phyloP scores from a whole-genome alignment of 2,113 vertebrate genomes.

The Edolisoma coerulescens region DNA sequence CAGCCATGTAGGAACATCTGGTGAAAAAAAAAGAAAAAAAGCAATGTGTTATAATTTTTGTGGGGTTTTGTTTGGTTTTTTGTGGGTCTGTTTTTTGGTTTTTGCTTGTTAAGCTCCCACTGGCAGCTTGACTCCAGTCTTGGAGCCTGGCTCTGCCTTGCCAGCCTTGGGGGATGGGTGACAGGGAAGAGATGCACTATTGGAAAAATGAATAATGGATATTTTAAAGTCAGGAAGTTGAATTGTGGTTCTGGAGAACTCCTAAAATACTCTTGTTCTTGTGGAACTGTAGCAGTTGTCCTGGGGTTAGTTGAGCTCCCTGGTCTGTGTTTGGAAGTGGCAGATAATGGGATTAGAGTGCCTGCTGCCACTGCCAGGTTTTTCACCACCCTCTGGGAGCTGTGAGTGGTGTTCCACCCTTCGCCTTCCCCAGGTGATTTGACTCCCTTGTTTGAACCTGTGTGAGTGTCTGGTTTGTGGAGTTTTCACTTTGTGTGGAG shows the following conservation, averaged over 20 bases:
- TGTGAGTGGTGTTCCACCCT: not conserved
- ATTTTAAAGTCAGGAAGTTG: not conserved
- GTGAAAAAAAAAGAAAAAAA: not conserved
- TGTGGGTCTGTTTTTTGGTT: not conserved
- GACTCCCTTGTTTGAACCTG: not conserved
- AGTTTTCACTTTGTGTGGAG: not conserved
- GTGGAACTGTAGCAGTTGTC: not conserved
- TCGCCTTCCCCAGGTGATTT: not conserved
- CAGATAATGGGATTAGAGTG: no score
- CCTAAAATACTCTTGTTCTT: not conserved
- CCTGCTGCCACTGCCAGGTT: not conserved
- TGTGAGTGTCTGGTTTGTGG: not conserved
- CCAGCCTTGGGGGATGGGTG: not conserved
- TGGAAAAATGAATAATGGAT: not conserved
- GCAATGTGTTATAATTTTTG: not conserved
- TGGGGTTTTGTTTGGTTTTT: not conserved
- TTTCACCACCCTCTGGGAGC: not conserved
- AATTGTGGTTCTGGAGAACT: not conserved
- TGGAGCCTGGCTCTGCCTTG: not conserved
- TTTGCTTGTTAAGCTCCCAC: not conserved
- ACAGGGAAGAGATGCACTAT: not conserved
- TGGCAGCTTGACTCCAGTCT: not conserved
- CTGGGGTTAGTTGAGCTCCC: not conserved
- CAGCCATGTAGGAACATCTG: not conserved
- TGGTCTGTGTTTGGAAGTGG: not conserved